Evolutionary conservation across 2,888 invertebrate genomes (phyloP), one percentile per base, ranked within the genome.

Genomic region (Apoda limacodes): DNA sequence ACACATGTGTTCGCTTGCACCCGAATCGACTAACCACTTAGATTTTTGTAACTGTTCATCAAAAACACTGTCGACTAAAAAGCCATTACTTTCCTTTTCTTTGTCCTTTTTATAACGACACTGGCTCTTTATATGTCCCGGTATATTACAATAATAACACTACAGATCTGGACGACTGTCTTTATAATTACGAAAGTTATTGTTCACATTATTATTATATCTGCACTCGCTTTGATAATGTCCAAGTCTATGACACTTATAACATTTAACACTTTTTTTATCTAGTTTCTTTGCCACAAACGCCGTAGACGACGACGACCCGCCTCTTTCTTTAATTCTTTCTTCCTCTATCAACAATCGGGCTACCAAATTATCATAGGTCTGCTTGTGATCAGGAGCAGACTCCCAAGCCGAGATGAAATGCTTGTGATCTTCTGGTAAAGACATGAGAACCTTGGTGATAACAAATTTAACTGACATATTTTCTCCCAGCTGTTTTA

Each of bases 381-480:
- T 39, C 28, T 38, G 39, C 22, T 34, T 33, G 2, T 37, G 31
- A 3, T 32, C 32, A 2, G 19, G 35, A 15, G 22, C 32, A 9
- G 15, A 31, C 13, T 23, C 20, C 24, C 13, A 14, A 7, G 27
- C 30, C n/a, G 26, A 33, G 5, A 31, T 17, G 24, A 37, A 37
- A 23, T 37, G 34, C 13, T 37, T 37, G 9, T 34, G 34, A 3
- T 22, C 13, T 6, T 39, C 31, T 19, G 52, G 50, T 10, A 52
- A 28, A 1, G 40, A 40, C 40, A 50, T 48, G 11, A 52, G 20
- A 2, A 53, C 38, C 40, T 51, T 51, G 3, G 52, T 51, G 7
- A 52, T 43, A 0, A 43, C 25, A n/a, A 50, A 35, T 11, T 44
- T 44, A 3, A 44, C 42, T 1, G 45, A 41, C 2, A 45, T 22